Evolutionary conservation across 2,888 invertebrate species (phyloP), one percentile per base, ranked within the genome.

Genomic region (Galerucella nymphaeae): DNA sequence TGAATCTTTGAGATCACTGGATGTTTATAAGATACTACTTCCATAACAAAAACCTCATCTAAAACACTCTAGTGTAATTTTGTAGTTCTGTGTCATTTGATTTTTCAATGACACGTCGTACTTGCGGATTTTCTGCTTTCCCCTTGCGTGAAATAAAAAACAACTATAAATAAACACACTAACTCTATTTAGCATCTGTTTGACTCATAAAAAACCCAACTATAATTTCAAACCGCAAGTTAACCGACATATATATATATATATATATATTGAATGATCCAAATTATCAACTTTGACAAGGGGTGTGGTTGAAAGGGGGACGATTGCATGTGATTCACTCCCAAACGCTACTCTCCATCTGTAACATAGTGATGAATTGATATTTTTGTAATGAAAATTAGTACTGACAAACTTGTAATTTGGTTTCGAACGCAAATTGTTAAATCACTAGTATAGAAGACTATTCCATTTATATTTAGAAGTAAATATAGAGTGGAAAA

Each of bases 301-400:
- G 41, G 42, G 61, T n/a, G 18, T n/a, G n/a, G 61, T 16, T 2
- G 11, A 62, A 62, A 18, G 10, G 30, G 61, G 61, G 16, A 4
- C 13, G 38, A 41, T 18, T 13, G 18, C 42, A 18, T 18, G 61
- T 62, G 61, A 62, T 41, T 62, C 61, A 42, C 16, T 62, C 10
- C 38, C 42, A 11, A 16, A 42, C 38, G 61, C 13, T 8, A n/a
- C 45, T 45, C 61, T 62, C 38, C 42, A 62, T 62, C 41, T 61
- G 61, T 42, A 62, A 42, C 18, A 42, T 42, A 4, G 41, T 18
- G 42, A 42, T 42, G 42, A 42, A 62, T 62, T 62, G 61, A 62
- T 62, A 62, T 62, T 62, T 62, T 62, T 42, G n/a, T 62, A 42
- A 62, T 62, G 61, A 62, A 62, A 62, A 62, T 62, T 42, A 42